Evolutionary conservation across 64 coral and sea anemone genomes (phyloP), one percentile per base, ranked within the genome.

Genomic region (Dendrophyllia cribrosa): DNA sequence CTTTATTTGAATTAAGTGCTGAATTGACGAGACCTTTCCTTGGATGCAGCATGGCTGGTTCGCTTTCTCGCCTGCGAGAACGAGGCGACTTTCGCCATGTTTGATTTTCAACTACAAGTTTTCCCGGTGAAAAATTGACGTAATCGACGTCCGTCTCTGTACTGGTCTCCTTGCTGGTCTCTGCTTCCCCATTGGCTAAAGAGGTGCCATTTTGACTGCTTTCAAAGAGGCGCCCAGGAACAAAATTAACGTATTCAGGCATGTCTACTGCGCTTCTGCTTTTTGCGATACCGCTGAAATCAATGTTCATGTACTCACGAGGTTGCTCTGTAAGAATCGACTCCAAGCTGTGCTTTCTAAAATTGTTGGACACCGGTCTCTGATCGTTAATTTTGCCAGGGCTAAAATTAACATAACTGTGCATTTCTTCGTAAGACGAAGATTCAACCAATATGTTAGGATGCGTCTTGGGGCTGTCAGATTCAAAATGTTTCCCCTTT

Each of bases 221-320:
- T 68, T 92, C 48, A 59, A 43, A 47, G 9, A 20, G 20, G 12
- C 78, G 76, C 26, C 71, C 12, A 9, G n/a, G 60, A 58, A 52
- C 26, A 78, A 97, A 94, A 66, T 97, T 94, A 51, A 97, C 90
- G 62, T 97, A 97, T 64, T 94, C 88, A 6, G 81, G 82, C 23
- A 45, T 62, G 24, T 91, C 88, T 17, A 70, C 79, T 17, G 74
- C 64, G 51, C 75, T 97, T 25, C 7, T 45, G 5, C 63, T 66
- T 80, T 86, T 97, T 26, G 71, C 51, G 4, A 90, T 87, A 53
- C 82, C 82, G 63, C 65, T 79, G 47, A 87, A 64, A 55, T 93
- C 82, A 15, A 97, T 60, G 60, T 97, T 97, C 12, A 91, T 83
- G 44, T 97, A 97, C 8, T 75, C 51, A 55, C 90, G 95, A 11